Conservation (phyloP, 2,888 invertebrate species). For the Formica aserva region DNA sequence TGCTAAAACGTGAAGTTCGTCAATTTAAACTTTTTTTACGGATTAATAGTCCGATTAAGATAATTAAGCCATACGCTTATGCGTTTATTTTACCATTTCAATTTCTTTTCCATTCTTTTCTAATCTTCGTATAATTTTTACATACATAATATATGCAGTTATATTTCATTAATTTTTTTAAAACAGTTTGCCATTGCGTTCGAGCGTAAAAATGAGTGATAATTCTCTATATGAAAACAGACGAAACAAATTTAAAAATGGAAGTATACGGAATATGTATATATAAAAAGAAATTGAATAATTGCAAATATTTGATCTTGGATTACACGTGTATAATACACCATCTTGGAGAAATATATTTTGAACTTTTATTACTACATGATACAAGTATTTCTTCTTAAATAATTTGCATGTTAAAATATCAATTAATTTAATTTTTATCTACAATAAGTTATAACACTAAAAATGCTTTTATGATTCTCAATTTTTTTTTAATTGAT, state of each 20-base stretch:
- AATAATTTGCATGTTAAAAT: neutral
- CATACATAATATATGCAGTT: neutral
- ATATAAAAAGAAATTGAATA: constrained; percentile 70
- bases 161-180: neutral
- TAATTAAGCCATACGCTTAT: neutral
- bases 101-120: neutral
- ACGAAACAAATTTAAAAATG: constrained; percentile 41
- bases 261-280: constrained; percentile 60
- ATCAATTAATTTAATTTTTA: neutral
- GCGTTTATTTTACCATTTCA: neutral
- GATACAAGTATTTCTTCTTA: neutral
- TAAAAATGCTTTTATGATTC: neutral
- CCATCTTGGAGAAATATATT: constrained; percentile 65
- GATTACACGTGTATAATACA: constrained; percentile 68
- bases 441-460: neutral
- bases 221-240: constrained; percentile 27
- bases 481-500: neutral
- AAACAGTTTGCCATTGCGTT: neutral
- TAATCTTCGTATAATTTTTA: neutral
- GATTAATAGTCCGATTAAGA: constrained; percentile 10
- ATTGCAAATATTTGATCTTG: constrained; percentile 75
- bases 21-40: constrained; percentile 1
- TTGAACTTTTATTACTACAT: constrained; percentile 26
- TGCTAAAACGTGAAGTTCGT: constrained; percentile 30
- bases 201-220: neutral